phyloP scores from a whole-genome alignment of 1,140 invertebrate genomes.

The Penaeus vannamei region DNA sequence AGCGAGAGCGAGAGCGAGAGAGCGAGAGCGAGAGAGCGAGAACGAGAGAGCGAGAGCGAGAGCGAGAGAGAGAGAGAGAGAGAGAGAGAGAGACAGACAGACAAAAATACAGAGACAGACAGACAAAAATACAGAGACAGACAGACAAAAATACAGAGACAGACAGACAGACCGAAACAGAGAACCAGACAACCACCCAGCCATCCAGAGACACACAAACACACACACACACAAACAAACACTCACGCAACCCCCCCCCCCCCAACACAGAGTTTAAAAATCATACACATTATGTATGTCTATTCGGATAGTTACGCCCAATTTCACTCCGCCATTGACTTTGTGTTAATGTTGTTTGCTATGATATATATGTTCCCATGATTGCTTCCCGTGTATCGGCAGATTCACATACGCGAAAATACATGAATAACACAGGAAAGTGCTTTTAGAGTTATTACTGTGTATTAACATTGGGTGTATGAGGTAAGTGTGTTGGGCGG shows the following conservation, averaged over 20 bases:
- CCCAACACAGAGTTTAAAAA: not conserved
- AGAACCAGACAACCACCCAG: not conserved
- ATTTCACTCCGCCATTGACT: too few species aligned
- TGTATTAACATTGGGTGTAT: too few species aligned
- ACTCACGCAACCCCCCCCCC: not conserved
- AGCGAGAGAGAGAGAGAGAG: not conserved
- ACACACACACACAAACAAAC: not conserved
- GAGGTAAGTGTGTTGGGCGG: too few species aligned
- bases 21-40: slow-evolving; percentile 17
- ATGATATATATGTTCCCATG: too few species aligned
- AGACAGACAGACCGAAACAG: not conserved
- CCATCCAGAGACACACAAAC: not conserved
- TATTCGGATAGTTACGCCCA: not conserved
- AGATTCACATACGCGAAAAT: too few species aligned
- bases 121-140: not conserved
- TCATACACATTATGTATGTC: too few species aligned
- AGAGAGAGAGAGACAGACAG: not conserved
- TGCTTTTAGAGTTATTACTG: too few species aligned
- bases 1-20: slow-evolving; percentile 12
- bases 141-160: not conserved
- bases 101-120: not conserved
- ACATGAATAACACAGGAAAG: too few species aligned
- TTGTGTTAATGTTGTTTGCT: too few species aligned
- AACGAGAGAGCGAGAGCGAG: not conserved
- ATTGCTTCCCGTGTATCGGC: too few species aligned